These are phyloP conservation scores for Myrmecobius fasciatus DNA, from an alignment of 2,113 vertebrate species.

Conservation along the genomic window DNA sequence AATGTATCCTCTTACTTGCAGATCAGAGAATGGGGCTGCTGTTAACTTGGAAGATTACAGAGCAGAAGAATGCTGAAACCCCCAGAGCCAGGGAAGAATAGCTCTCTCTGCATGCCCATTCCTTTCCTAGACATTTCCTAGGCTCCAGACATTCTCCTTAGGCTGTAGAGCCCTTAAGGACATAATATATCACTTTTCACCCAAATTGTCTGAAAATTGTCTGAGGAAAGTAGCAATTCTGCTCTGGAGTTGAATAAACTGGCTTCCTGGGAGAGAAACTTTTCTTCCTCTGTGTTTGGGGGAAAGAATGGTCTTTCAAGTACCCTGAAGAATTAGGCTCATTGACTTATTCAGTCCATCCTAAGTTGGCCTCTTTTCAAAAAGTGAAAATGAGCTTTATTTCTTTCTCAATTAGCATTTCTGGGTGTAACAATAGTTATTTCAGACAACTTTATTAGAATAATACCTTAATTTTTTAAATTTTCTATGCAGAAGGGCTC, in stretches of 20 bases:
- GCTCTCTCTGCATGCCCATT: neutral
- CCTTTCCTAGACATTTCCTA: neutral
- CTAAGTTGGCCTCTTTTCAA: slow-evolving; percentile 21
- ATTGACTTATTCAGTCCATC: slow-evolving; percentile 1
- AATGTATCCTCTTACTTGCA: slow-evolving; percentile 15
- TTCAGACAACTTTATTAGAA: neutral
- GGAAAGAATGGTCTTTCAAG: neutral
- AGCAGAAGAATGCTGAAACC: neutral
- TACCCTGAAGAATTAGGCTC: neutral
- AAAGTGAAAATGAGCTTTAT: neutral
- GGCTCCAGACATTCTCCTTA: neutral
- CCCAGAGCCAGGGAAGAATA: neutral
- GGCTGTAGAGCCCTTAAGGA: neutral
- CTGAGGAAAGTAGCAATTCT: neutral
- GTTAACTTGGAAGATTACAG: neutral
- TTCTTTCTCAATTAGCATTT: neutral
- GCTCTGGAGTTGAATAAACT: neutral
- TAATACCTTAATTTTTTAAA: neutral
- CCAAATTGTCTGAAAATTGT: neutral
- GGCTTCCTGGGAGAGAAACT: neutral
- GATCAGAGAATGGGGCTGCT: neutral
- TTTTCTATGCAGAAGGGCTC: slow-evolving; percentile 29
- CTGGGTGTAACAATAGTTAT: neutral
- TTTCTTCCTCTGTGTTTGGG: neutral
- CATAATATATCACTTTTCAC: neutral